phyloP scores from a whole-genome alignment of 2,113 vertebrate species.

The Emydura subglobosa region DNA sequence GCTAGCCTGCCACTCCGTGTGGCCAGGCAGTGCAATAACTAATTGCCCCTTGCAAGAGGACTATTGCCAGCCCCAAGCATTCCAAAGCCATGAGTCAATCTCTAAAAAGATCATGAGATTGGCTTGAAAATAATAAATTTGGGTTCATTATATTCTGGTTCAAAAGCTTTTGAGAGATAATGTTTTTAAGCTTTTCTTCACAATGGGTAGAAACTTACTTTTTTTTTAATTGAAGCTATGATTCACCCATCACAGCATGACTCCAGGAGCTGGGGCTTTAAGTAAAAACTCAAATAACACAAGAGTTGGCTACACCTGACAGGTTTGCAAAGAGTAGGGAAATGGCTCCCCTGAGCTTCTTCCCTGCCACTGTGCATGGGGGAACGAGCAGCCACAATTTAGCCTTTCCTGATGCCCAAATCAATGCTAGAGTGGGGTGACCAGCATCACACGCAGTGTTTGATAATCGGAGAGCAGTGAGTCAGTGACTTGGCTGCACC shows the following conservation, averaged over 20 bases:
- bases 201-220: not conserved
- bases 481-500: not conserved
- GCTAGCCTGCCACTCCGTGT: not conserved
- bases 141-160: not conserved
- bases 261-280: not conserved
- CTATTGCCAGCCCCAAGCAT: not conserved
- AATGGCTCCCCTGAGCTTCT: not conserved
- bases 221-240: not conserved
- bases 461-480: not conserved
- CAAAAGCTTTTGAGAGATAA: not conserved
- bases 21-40: not conserved
- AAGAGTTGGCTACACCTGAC: not conserved
- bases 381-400: not conserved
- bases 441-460: not conserved
- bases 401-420: not conserved
- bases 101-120: not conserved
- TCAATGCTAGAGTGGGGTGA: not conserved
- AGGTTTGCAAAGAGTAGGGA: not conserved
- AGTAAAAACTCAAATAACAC: not conserved
- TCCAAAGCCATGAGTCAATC: not conserved
- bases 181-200: not conserved
- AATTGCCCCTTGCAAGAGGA: not conserved
- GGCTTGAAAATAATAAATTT: not conserved
- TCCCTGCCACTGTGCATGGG: not conserved
- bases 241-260: not conserved